phyloP scores from a whole-genome alignment of 2,888 invertebrate genomes.

The Hipparchia sbordonii region DNA sequence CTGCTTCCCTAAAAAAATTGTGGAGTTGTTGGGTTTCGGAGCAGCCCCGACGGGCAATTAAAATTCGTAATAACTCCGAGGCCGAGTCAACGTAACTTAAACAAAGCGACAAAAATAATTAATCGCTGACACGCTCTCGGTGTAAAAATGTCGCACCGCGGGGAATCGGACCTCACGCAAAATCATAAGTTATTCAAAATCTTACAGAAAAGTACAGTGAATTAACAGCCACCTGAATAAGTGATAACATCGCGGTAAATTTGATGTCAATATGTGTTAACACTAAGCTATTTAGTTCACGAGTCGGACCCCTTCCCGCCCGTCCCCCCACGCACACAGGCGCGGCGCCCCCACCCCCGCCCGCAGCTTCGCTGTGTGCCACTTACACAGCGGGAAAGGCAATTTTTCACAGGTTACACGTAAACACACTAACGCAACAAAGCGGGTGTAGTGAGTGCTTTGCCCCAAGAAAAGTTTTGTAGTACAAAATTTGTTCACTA shows the following conservation, averaged over 20 bases:
- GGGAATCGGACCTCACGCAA: conserved; percentile 49
- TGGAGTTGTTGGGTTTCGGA: conserved; percentile 51
- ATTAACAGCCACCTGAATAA: conserved; percentile 79
- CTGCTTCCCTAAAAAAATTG: conserved; percentile 44
- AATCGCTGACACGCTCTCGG: conserved; percentile 63
- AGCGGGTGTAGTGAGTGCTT: conserved; percentile 73
- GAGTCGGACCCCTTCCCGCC: conserved; percentile 70
- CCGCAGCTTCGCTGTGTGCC: conserved; percentile 48
- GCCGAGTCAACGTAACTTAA: conserved; percentile 72
- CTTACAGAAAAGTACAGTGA: conserved; percentile 71
- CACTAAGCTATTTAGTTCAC: conserved; percentile 84
- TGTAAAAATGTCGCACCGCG: conserved; percentile 52
- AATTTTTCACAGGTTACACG: conserved; percentile 78
- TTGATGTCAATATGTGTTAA: conserved; percentile 84
- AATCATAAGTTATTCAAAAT: conserved; percentile 54
- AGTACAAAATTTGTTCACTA: conserved; percentile 79
- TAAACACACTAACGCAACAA: conserved; percentile 60
- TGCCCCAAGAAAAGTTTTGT: conserved; percentile 79
- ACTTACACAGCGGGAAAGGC: conserved; percentile 63
- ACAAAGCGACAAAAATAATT: conserved; percentile 74
- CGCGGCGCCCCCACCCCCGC: conserved; percentile 48
- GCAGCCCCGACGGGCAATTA: conserved; percentile 65
- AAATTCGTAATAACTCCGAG: conserved; percentile 73
- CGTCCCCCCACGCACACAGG: conserved; percentile 61
- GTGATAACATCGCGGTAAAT: conserved; percentile 82